Evolutionary conservation across 2,888 invertebrate species (phyloP).

Genomic region (Rhynchonema sp.): DNA sequence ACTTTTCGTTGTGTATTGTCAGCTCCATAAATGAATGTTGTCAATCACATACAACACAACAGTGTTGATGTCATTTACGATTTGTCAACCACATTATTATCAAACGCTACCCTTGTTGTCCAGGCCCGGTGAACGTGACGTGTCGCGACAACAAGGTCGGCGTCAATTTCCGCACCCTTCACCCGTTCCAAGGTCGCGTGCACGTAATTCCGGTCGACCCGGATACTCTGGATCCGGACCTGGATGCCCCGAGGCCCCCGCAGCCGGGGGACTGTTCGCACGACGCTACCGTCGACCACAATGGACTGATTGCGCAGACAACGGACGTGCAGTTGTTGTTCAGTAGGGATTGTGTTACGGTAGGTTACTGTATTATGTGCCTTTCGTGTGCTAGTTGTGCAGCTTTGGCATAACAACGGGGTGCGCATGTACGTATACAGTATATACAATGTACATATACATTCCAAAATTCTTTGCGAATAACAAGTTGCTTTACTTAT

Average conservation of each 20-base stretch:
- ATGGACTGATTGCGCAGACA: neutral
- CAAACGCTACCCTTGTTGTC: too few species aligned
- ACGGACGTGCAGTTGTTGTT: neutral
- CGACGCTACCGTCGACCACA: neutral
- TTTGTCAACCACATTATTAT: too few species aligned
- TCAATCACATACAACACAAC: neutral
- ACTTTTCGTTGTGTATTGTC: too few species aligned
- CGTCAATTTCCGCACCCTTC: neutral
- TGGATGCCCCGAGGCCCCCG: neutral
- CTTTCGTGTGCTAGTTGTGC: too few species aligned
- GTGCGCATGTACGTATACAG: too few species aligned
- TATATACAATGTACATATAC: too few species aligned
- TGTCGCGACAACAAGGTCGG: neutral
- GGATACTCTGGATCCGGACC: neutral
- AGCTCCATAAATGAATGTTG: too few species aligned
- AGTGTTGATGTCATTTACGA: neutral
- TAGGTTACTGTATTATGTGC: too few species aligned
- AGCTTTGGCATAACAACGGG: too few species aligned
- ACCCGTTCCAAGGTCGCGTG: neutral
- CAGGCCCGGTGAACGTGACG: neutral
- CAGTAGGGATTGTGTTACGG: neutral
- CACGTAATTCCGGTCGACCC: neutral
- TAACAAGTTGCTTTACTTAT: too few species aligned
- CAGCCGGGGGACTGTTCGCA: too few species aligned
- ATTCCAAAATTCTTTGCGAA: too few species aligned